phyloP scores from a whole-genome alignment of 2,113 vertebrate species.

The Malurus cyaneus region DNA sequence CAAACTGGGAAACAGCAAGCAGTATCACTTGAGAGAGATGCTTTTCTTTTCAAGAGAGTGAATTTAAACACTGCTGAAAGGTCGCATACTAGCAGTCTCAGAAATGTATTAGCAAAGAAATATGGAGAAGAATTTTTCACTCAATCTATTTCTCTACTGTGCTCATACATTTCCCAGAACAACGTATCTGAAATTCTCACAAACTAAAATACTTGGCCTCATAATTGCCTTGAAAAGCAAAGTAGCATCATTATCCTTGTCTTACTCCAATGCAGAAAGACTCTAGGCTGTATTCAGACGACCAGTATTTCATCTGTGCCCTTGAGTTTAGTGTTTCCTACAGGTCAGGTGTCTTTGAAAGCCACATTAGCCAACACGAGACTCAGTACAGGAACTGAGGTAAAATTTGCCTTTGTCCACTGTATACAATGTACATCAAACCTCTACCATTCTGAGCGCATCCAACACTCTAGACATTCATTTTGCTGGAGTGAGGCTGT shows the following conservation, averaged over 20 bases:
- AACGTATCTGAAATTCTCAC: background rate
- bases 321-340: background rate
- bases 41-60: background rate
- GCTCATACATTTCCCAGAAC: background rate
- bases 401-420: background rate
- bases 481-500: background rate
- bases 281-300: background rate
- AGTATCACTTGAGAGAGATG: background rate
- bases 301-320: background rate
- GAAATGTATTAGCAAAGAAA: background rate
- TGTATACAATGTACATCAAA: background rate
- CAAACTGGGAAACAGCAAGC: background rate
- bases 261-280: background rate
- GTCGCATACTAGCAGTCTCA: background rate
- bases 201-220: background rate
- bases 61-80: slow-evolving; percentile 8
- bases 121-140: background rate
- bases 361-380: background rate
- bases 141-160: background rate
- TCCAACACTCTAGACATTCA: background rate
- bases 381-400: background rate
- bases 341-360: background rate
- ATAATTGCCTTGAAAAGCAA: background rate
- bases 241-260: background rate
- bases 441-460: background rate